These are phyloP conservation scores for Pseudonaja textilis DNA, from an alignment of 2,113 vertebrate genomes.

Conservation along the genomic window DNA sequence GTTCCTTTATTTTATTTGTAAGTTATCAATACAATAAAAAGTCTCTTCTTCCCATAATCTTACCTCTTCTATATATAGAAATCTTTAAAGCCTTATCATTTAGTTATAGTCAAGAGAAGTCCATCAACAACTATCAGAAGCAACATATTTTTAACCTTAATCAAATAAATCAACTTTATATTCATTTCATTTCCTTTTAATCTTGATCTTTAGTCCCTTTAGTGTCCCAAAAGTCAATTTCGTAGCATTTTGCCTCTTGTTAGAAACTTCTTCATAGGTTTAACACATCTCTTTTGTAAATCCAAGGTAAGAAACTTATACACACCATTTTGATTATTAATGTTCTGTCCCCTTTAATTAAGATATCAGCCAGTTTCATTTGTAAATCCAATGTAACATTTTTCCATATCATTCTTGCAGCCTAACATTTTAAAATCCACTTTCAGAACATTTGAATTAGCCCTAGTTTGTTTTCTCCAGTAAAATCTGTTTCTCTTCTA, in stretches of 20 bases:
- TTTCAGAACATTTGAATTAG: neutral
- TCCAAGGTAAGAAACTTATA: neutral
- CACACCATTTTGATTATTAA: neutral
- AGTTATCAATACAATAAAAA: neutral
- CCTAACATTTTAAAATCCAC: neutral
- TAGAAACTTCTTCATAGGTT: no score
- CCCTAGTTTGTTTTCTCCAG: neutral
- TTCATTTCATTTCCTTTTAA: neutral
- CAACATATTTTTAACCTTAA: neutral
- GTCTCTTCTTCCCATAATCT: neutral
- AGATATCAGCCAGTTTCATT: neutral
- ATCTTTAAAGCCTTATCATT: neutral
- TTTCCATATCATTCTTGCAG: neutral
- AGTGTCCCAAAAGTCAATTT: neutral
- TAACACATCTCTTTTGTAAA: neutral
- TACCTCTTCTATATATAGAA: neutral
- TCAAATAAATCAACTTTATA: neutral
- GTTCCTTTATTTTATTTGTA: neutral
- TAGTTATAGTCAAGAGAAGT: neutral
- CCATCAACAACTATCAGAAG: neutral
- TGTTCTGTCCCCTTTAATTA: neutral
- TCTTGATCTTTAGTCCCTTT: neutral
- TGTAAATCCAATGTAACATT: neutral
- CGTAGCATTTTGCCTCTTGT: no score
- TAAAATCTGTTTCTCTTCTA: neutral